Evolutionary conservation across 2,113 vertebrate species (phyloP).

Genomic region (Melanocharis versteri): DNA sequence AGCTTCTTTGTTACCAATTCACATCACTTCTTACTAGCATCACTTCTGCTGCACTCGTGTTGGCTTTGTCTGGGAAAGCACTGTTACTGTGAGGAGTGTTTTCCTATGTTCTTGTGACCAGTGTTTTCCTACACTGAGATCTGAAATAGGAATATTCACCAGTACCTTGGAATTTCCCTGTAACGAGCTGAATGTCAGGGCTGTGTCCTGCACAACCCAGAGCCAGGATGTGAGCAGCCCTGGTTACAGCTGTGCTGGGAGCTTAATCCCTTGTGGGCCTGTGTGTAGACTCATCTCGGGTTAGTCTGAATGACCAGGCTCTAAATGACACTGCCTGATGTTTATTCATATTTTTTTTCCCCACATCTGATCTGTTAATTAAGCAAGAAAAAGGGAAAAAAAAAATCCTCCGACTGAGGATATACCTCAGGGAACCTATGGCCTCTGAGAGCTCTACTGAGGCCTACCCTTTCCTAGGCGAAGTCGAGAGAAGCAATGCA

Average conservation of each 20-base stretch:
- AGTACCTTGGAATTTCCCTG: not conserved
- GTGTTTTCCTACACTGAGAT: not conserved
- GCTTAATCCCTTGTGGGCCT: not conserved
- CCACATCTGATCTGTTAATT: constrained; percentile 21
- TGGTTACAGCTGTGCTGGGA: not conserved
- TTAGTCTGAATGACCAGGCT: not conserved
- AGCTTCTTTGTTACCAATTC: constrained; percentile 24
- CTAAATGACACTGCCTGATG: not conserved
- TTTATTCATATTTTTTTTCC: constrained; percentile 26
- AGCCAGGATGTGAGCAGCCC: not conserved
- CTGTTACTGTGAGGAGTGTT: not conserved
- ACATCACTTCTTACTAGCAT: constrained; percentile 1
- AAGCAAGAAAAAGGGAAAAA: not conserved
- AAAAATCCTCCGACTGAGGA: not conserved
- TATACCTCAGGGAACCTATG: not conserved
- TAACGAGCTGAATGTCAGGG: not conserved
- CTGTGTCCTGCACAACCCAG: not conserved
- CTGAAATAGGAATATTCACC: not conserved
- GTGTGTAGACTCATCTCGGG: not conserved
- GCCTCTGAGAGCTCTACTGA: not conserved
- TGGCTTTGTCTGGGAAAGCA: not conserved
- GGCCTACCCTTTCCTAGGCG: not conserved
- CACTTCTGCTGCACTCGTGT: not conserved
- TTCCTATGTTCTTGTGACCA: not conserved
- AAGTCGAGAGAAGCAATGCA: not conserved